Conservation (phyloP, 1,140 invertebrate genomes). For the Bombus confusus region DNA sequence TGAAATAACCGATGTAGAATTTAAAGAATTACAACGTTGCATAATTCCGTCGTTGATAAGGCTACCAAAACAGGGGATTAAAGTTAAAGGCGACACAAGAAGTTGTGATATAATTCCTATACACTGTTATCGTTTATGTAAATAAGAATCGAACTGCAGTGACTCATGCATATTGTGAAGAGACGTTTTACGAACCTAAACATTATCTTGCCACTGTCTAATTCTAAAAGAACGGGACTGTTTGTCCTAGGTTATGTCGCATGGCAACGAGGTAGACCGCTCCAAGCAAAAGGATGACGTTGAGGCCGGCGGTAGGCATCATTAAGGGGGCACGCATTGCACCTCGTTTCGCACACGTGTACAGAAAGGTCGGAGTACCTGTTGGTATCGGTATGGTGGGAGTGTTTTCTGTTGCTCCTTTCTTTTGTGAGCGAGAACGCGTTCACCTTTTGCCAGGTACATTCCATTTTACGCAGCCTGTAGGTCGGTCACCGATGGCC, state of each 20-base stretch:
- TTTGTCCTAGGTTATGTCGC: slow-evolving; percentile 11
- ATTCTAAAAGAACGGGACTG: neutral
- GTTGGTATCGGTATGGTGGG: slow-evolving; percentile 29
- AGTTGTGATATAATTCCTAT: neutral
- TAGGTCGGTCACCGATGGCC: neutral
- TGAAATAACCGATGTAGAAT: neutral
- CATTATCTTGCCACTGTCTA: neutral
- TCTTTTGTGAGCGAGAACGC: slow-evolving; percentile 63
- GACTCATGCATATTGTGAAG: neutral
- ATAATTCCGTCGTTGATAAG: neutral
- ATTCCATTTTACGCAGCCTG: slow-evolving; percentile 58
- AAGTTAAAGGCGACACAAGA: too few relatives aligned
- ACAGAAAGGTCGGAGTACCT: neutral
- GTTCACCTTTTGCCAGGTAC: slow-evolving; percentile 68
- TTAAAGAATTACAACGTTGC: neutral
- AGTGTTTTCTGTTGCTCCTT: slow-evolving; percentile 47
- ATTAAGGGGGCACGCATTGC: neutral
- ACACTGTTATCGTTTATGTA: neutral
- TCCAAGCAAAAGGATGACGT: neutral
- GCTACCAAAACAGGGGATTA: neutral
- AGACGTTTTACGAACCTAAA: neutral
- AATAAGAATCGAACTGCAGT: neutral
- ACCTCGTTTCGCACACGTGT: slow-evolving; percentile 17
- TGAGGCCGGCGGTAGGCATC: neutral
- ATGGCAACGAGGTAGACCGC: neutral